Percentiles rank a stretch among this genome's conserved stretches.
phyloP scores from a whole-genome alignment of 2,888 invertebrate genomes.

The Pilophorus perplexus region DNA sequence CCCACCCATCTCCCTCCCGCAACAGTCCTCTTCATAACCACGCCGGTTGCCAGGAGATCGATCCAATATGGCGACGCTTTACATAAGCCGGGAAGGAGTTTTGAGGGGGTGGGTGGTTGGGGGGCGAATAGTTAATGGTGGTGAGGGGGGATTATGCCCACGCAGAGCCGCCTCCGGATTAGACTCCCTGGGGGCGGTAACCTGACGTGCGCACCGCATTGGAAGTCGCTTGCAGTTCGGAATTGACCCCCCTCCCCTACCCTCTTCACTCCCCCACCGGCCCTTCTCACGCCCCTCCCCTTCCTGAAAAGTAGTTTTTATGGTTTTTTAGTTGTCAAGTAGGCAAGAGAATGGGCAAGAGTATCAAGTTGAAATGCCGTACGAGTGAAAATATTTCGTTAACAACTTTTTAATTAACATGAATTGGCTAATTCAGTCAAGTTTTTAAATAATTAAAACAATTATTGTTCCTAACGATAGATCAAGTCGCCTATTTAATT shows the following conservation, averaged over 20 bases:
- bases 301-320: too few species aligned
- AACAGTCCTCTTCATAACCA: background rate
- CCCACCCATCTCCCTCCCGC: background rate
- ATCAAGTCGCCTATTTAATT: too few species aligned
- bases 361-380: too few species aligned
- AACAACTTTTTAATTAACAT: too few species aligned
- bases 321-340: too few species aligned
- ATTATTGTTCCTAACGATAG: too few species aligned
- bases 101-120: background rate
- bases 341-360: too few species aligned
- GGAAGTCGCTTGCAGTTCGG: too few species aligned
- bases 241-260: background rate
- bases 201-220: background rate
- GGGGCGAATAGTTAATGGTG: too few species aligned
- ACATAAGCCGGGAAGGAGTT: conserved; percentile 2
- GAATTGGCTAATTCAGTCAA: too few species aligned
- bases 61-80: conserved; percentile 33
- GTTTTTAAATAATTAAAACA: too few species aligned
- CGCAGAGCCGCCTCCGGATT: conserved; percentile 18
- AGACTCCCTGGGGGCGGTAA: conserved; percentile 1
- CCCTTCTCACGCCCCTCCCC: background rate
- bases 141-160: conserved; percentile 22
- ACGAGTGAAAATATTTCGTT: too few species aligned
- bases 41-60: conserved; percentile 5
- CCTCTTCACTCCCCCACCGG: background rate